phyloP scores from a whole-genome alignment of 64 coral and sea anemone species.

The Montipora efflorescens region DNA sequence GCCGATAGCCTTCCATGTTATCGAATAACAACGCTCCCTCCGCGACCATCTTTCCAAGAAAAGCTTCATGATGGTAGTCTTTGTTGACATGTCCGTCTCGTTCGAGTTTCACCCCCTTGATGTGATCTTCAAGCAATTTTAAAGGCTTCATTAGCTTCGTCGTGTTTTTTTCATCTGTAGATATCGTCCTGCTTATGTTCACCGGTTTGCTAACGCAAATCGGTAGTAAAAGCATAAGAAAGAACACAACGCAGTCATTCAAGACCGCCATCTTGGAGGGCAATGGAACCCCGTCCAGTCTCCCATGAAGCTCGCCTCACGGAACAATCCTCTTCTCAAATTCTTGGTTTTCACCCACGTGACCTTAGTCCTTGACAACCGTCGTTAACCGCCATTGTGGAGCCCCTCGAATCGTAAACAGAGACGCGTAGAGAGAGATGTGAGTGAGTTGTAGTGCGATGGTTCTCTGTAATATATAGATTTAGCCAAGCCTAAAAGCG shows the following conservation, averaged over 20 bases:
- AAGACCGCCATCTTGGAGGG: constrained; percentile 28
- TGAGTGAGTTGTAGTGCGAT: no score
- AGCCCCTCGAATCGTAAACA: no score
- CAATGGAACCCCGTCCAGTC: no score
- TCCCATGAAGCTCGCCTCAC: no score
- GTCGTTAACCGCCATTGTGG: no score
- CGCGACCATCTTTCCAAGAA: constrained; percentile 91
- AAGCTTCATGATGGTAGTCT: constrained; percentile 96
- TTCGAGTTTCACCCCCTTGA: constrained; percentile 87
- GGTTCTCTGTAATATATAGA: no score
- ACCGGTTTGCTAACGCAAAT: constrained; percentile 63
- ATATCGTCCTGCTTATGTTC: constrained; percentile 58
- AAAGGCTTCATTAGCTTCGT: constrained; percentile 81
- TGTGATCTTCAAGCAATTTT: constrained; percentile 74
- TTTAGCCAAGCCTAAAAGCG: no score
- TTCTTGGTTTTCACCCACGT: no score
- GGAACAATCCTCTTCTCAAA: no score
- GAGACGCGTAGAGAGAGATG: no score
- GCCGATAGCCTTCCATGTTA: constrained; percentile 87
- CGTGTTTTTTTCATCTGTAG: constrained; percentile 38
- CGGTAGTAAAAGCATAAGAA: background rate
- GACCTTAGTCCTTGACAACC: no score
- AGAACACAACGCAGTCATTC: background rate
- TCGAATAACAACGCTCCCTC: constrained; percentile 84
- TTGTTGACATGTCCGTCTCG: constrained; percentile 96